Base-by-base conservation (phyloP, 2,113 vertebrate genomes). In the Amazona guildingii region DNA sequence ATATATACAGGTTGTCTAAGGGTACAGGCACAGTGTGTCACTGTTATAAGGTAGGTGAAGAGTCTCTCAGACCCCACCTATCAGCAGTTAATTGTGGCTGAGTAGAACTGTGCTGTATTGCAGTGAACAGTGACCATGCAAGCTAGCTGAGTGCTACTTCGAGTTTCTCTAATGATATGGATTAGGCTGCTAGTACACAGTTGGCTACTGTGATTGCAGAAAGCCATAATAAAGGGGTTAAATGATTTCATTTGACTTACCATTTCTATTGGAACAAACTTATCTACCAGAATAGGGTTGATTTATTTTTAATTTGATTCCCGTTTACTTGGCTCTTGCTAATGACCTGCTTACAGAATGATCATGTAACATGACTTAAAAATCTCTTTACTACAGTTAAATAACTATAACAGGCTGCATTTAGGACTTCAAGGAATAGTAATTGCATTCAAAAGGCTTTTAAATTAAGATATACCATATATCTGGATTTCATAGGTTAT, bases 91-190 rank as follows among this genome's bases (percentile, higher is more conserved):
- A 20, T 90, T 86, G 86, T 48, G 24, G 1, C 29, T 72, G 37
- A n/a, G 13, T 37, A 5, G 29, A 86, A 52, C 24, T 33, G 14
- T 54, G 18, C 11, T 24, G 8, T 41, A 28, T 41, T 35, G 76
- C 1, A 4, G 39, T 25, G 52, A 43, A 29, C 39, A 49, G 19
- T 54, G 44, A 24, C 10, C 1, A 3, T 33, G 29, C 2, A 2
- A 73, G 31, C 19, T 41, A 31, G 14, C 8, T 4, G 13, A 78
- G 59, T 1, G 2, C 31, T 37, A 18, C 19, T 82, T 46, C 12
- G 20, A 64, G 3, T 64, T 82, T 59, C 49, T 86, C 17, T 61
- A 35, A 55, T 41, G 67, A 43, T 52, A 61, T 28, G 24, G 28
- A 55, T 67, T 49, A 72, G 28, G 17, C 57, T 18, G 59, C 25